Evolutionary conservation across 2,888 invertebrate species (phyloP).

Genomic region (Brachycybe producta): DNA sequence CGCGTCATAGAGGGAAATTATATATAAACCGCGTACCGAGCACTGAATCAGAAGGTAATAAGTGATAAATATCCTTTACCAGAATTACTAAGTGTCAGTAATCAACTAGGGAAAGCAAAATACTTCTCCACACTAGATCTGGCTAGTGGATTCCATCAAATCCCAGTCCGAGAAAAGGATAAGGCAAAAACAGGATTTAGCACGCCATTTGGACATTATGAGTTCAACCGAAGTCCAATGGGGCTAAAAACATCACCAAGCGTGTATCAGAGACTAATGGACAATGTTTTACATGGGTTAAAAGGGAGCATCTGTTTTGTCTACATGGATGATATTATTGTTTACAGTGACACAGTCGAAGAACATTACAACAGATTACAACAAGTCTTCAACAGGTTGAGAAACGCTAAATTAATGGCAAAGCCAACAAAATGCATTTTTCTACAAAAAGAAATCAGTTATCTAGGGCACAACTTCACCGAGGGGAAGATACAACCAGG

Average conservation of each 20-base stretch:
- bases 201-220: not conserved
- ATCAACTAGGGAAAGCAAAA: not conserved
- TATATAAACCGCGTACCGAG: too few relatives aligned
- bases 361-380: not conserved
- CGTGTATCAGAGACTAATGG: conserved; percentile 4
- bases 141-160: not conserved
- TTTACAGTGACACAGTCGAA: not conserved
- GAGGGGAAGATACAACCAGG: not conserved
- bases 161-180: not conserved
- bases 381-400: not conserved
- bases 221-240: conserved; percentile 3
- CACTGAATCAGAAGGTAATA: not conserved
- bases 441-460: not conserved
- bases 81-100: not conserved
- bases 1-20: too few relatives aligned
- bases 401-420: not conserved
- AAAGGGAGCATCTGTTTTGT: not conserved
- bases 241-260: conserved; percentile 8
- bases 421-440: conserved; percentile 2
- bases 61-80: conserved; percentile 6
- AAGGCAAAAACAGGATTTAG: conserved; percentile 1
- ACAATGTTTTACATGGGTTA: conserved; percentile 20
- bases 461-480: not conserved
- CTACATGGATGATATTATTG: conserved; percentile 6
- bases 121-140: not conserved